Base-by-base conservation (phyloP, 2,888 invertebrate genomes). In the Cheilosia urbana region DNA sequence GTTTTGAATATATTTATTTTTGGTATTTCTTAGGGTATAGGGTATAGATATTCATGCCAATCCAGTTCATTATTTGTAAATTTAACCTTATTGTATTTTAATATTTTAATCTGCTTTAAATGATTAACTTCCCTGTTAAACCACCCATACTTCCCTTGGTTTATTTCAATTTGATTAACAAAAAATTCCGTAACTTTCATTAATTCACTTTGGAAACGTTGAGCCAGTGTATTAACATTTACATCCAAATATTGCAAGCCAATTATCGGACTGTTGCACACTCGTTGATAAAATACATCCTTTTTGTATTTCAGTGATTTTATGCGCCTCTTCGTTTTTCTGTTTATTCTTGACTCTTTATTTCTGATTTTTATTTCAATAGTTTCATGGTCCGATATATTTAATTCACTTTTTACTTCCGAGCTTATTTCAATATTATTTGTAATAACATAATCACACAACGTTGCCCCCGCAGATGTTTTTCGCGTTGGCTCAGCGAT, bases 1-100 rank as follows among this genome's bases (percentile, higher is more conserved):
- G 5, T 55, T 30, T 30, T 55, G 55, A 27, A 55, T 55, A 30
- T n/a, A 34, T 30, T 34, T 55, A 30, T 55, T 55, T 30, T 55
- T 55, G 0, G 30, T 17, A 30, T 55, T 55, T 34, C 55, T 55
- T 34, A 55, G 19, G 3, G 30, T 30, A 15, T 55, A 13, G 13
- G 34, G 9, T 55, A 55, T 2, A 27, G n/a, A 17, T 45, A 45
- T 45, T 45, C 55, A 17, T 17, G 6, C 45, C 45, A 45, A n/a
- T 45, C n/a, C 15, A 45, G 15, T 0, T 13, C 24, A 51, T 24
- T 21, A 51, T 49, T 49, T 49, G 11, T 51, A 13, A 51, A 24
- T 51, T 51, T 51, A 51, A 4, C 24, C 24, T 24, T 24, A 24
- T 51, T 51, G 19, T 51, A 51, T 51, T 21, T 51, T 24, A 21